A percentile compares a stretch with the other conserved stretches of the same genome.
Conservation (phyloP, 92 coral and sea anemone species). For the Epizoanthus scotinus region DNA sequence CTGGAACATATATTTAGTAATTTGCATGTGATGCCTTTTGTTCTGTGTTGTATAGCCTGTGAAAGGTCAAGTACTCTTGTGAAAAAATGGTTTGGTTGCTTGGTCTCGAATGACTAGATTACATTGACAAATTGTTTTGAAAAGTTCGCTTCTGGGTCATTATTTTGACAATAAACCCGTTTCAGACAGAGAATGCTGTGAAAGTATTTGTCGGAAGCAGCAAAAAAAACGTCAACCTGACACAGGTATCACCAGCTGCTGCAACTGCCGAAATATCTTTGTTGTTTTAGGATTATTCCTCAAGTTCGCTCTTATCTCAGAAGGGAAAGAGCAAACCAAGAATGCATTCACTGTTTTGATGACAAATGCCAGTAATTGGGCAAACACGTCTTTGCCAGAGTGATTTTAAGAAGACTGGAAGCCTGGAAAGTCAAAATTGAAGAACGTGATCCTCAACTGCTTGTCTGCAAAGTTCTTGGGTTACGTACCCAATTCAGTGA, state of each 20-base stretch:
- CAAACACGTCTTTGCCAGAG: conserved; percentile 18
- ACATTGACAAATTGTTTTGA: conserved; percentile 15
- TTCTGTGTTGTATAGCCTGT: not conserved
- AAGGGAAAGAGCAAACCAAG: conserved; percentile 13
- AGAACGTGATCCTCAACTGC: conserved; percentile 29
- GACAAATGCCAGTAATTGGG: conserved; percentile 13
- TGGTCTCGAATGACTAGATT: conserved; percentile 9
- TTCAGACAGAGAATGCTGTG: conserved; percentile 1
- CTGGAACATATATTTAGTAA: too few species aligned
- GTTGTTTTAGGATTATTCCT: conserved; percentile 7
- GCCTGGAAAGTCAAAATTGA: conserved; percentile 29
- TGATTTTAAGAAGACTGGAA: conserved; percentile 18
- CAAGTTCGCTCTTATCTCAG: conserved; percentile 26
- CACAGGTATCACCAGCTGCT: conserved; percentile 27
- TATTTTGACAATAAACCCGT: conserved; percentile 26
- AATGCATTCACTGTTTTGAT: conserved; percentile 6
- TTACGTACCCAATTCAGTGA: too few species aligned
- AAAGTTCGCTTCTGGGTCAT: conserved; percentile 16
- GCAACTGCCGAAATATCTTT: conserved; percentile 20
- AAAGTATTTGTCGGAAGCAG: conserved; percentile 31
- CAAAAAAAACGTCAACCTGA: not conserved
- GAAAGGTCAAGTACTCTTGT: not conserved
- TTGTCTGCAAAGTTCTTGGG: too few species aligned
- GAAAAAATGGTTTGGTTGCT: not conserved
- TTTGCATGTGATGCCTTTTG: not conserved